phyloP scores from a whole-genome alignment of 2,797 vertebrate species.

The Cynopterus sphinx region DNA sequence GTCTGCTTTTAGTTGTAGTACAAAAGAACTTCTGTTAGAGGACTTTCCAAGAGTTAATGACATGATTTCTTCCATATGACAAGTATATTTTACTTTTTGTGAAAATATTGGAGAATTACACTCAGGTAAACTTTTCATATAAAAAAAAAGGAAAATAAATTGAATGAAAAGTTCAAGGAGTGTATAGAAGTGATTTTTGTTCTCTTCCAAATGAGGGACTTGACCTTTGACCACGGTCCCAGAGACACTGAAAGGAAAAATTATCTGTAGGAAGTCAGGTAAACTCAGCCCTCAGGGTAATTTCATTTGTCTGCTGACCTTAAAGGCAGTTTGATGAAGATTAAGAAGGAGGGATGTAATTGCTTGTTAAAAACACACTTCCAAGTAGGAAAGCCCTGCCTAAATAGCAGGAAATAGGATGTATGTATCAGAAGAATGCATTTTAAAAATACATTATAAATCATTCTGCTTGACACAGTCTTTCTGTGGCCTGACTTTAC shows the following conservation, averaged over 20 bases:
- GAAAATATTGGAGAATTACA: not conserved
- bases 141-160: not conserved
- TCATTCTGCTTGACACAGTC: not conserved
- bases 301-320: not conserved
- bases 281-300: not conserved
- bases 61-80: not conserved
- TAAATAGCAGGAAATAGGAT: not conserved
- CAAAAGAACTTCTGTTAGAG: not conserved
- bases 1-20: not conserved
- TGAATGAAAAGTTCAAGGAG: not conserved
- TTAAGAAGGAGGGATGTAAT: not conserved
- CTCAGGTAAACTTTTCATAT: not conserved
- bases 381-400: not conserved
- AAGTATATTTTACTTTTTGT: not conserved
- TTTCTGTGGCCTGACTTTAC: not conserved
- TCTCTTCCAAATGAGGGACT: not conserved
- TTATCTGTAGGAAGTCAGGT: not conserved
- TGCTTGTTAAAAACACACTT: not conserved
- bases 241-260: not conserved
- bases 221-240: not conserved
- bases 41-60: not conserved
- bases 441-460: not conserved
- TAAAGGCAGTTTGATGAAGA: not conserved
- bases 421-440: not conserved
- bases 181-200: not conserved